phyloP scores from a whole-genome alignment of 2,113 vertebrate species.

The Brachyhypopomus occidentalis region DNA sequence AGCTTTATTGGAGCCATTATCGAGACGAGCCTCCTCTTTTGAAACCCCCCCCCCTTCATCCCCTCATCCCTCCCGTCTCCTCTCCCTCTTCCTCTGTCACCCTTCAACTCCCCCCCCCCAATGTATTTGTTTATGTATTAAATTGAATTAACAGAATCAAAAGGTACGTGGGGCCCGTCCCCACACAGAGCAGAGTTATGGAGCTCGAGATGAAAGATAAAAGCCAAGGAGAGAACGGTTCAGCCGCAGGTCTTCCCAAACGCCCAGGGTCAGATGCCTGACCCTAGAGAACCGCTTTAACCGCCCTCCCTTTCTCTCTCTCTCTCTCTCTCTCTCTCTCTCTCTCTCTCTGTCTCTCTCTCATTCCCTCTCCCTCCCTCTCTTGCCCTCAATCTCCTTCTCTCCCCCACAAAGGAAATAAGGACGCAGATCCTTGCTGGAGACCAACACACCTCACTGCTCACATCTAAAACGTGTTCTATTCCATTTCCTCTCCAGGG shows the following conservation, averaged over 20 bases:
- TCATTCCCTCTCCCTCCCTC: constrained; percentile 3
- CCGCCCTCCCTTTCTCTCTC: constrained; percentile 46
- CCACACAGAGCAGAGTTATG: constrained; percentile 75
- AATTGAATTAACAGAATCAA: constrained; percentile 82
- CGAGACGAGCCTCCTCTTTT: constrained; percentile 63
- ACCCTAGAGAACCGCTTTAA: constrained; percentile 53
- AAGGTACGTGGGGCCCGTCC: constrained; percentile 71
- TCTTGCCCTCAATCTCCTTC: constrained; percentile 3
- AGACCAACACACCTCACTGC: constrained; percentile 22
- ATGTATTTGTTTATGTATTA: constrained; percentile 79
- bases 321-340: constrained; percentile 22
- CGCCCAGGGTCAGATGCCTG: constrained; percentile 53
- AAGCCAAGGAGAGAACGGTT: constrained; percentile 73
- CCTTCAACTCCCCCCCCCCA: constrained; percentile 60
- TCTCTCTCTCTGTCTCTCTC: not conserved
- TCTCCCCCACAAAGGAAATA: constrained; percentile 49
- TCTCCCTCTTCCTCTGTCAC: constrained; percentile 37
- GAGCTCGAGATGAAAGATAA: constrained; percentile 74
- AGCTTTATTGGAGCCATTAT: constrained; percentile 75
- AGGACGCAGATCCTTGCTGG: constrained; percentile 41
- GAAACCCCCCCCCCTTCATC: constrained; percentile 55
- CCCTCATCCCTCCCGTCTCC: constrained; percentile 55
- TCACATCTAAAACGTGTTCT: constrained; percentile 16
- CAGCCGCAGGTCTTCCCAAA: constrained; percentile 73
- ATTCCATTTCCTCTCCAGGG: constrained; percentile 30